Evolutionary conservation across 2,113 vertebrate genomes (phyloP).

Genomic region (Dasyornis broadbenti): DNA sequence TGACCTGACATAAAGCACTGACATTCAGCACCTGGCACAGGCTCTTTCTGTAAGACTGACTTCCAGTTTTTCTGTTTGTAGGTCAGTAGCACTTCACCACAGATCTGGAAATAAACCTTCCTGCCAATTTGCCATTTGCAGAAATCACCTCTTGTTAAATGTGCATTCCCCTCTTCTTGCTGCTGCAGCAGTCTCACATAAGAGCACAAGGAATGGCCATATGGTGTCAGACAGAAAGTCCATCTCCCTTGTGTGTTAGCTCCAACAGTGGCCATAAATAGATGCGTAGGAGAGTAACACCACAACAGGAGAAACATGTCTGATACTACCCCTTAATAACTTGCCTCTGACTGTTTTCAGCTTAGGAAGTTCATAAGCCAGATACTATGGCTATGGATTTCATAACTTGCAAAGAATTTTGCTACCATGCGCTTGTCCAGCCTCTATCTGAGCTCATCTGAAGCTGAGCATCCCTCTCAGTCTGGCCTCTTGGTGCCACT

Average conservation of each 20-base stretch:
- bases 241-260: not conserved
- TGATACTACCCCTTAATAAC: not conserved
- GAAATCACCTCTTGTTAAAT: not conserved
- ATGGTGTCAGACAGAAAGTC: not conserved
- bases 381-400: not conserved
- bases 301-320: not conserved
- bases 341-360: not conserved
- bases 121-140: not conserved
- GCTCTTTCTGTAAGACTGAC: not conserved
- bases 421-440: not conserved
- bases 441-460: not conserved
- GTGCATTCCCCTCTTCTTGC: not conserved
- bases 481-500: not conserved
- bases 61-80: constrained; percentile 27
- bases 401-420: not conserved
- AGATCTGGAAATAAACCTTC: not conserved
- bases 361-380: not conserved
- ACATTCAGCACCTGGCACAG: constrained; percentile 16
- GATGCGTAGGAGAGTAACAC: not conserved
- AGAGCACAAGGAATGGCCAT: not conserved
- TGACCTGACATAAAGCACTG: not conserved
- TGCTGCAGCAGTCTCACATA: not conserved
- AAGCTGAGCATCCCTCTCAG: not conserved
- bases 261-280: not conserved
- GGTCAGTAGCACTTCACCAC: constrained; percentile 41